phyloP scores from a whole-genome alignment of 2,797 vertebrate species.

The Pantherophis vulpinus region DNA sequence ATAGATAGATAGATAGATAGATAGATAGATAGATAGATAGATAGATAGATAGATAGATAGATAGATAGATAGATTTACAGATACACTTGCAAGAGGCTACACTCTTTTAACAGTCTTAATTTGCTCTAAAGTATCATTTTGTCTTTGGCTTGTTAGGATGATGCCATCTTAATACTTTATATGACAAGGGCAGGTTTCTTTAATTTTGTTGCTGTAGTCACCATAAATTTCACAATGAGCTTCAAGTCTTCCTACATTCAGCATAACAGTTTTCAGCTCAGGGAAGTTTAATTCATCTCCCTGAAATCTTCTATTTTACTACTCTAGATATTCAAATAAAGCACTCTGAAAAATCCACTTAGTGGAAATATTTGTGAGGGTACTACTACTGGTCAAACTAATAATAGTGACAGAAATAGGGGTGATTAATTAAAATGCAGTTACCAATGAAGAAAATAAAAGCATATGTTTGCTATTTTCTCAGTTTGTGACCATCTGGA shows the following conservation, averaged over 20 bases:
- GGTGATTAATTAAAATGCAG: not conserved
- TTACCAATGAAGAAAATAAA: not conserved
- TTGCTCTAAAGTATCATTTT: not conserved
- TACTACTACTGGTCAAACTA: not conserved
- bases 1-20: no score
- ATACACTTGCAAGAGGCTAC: not conserved
- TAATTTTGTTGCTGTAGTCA: not conserved
- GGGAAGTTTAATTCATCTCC: not conserved
- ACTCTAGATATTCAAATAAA: not conserved
- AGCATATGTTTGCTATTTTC: not conserved
- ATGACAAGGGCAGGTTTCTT: not conserved
- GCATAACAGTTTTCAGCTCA: not conserved
- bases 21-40: no score
- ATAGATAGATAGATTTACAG: not conserved
- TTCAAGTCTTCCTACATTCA: not conserved
- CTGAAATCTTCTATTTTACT: not conserved
- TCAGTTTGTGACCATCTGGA: not conserved
- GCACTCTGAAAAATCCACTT: not conserved
- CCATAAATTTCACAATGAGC: not conserved
- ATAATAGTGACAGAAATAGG: not conserved
- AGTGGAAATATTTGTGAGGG: not conserved
- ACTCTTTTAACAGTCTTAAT: not conserved
- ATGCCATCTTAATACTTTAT: not conserved
- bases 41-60: not conserved
- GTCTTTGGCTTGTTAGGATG: not conserved